Evolutionary conservation across 53 echinoderm and acorn worm genomes (phyloP), one percentile per base, ranked within the genome.

Genomic region (Holothuria scabra): DNA sequence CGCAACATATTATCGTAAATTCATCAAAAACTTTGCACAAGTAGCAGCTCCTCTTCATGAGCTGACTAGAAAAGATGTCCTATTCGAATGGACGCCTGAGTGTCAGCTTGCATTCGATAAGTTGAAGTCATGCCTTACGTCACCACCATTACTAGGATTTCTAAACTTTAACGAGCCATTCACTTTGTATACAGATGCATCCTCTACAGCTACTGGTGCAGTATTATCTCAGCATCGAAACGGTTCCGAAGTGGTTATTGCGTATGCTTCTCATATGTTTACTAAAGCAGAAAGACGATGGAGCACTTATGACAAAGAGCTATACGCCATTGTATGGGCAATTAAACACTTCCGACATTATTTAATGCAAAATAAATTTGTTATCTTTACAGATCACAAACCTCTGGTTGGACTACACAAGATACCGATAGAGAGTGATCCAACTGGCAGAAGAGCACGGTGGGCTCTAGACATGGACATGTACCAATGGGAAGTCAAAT

Each of bases 401-500:
- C 79, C 79, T 1, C 59, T 78, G 16, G n/a, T 56, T 25, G 59
- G 79, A 78, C 22, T 78, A 55, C 58, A 19, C 25, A 78, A 78
- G 58, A 78, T 78, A 58, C 20, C 71, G 19, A 71, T 35, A 13
- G 22, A 5, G 71, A 71, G 38, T 71, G 71, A 71, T 41, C 21
- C 13, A 44, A 34, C 71, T 44, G 71, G 71, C 33, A 22, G 71
- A 12, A 71, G 71, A 33, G 71, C 71, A 35, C 35, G 71, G n/a
- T 71, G 33, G 71, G 84, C 88, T 13, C 65, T 95, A 21, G 91
- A 93, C 59, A 65, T 95, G 49, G 91, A 92, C 74, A 38, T 82
- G 5, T 85, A 76, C 33, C 83, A 95, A 19, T 93, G 89, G 83
- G 59, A 76, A 3, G 85, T 95, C 41, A 75, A 66, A 12, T 65